These are phyloP conservation scores for Alloplasta piceator DNA, from an alignment of 2,888 invertebrate species.

Conservation along the genomic window DNA sequence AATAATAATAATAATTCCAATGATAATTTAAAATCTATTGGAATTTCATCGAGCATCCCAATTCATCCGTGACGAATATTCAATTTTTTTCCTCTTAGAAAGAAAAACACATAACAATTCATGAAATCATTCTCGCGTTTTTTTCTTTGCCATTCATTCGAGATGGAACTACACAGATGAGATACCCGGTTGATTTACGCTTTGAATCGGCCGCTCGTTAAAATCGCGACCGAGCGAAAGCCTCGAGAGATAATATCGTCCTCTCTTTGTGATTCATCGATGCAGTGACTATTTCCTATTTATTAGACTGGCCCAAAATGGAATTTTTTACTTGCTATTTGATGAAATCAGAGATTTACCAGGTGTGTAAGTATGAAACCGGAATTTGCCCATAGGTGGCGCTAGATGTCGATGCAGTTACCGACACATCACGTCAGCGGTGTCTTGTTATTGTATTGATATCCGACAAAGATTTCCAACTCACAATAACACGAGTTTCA, in stretches of 20 bases:
- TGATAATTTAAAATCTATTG: neutral
- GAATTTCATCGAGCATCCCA: slow-evolving; percentile 20
- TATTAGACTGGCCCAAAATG: neutral
- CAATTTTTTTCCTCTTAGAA: neutral
- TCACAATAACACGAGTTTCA: no score
- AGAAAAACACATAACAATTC: neutral
- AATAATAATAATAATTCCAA: slow-evolving; percentile 1
- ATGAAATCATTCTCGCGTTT: slow-evolving; percentile 5
- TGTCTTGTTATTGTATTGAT: no score
- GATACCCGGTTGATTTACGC: slow-evolving; percentile 54
- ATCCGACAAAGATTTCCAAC: no score
- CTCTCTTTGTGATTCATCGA: slow-evolving; percentile 1
- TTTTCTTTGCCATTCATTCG: neutral
- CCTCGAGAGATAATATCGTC: slow-evolving; percentile 46
- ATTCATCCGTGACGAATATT: slow-evolving; percentile 30
- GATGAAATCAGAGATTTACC: no score
- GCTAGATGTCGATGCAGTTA: no score
- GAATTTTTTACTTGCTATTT: neutral
- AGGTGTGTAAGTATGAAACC: no score
- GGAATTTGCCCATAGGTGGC: no score
- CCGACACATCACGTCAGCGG: no score
- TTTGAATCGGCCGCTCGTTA: slow-evolving; percentile 49
- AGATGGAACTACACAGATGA: slow-evolving; percentile 2
- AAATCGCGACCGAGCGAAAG: slow-evolving; percentile 58
- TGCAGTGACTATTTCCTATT: neutral